These are phyloP conservation scores for Paracanthobrama guichenoti DNA, from an alignment of 2,113 vertebrate species.

Conservation along the genomic window DNA sequence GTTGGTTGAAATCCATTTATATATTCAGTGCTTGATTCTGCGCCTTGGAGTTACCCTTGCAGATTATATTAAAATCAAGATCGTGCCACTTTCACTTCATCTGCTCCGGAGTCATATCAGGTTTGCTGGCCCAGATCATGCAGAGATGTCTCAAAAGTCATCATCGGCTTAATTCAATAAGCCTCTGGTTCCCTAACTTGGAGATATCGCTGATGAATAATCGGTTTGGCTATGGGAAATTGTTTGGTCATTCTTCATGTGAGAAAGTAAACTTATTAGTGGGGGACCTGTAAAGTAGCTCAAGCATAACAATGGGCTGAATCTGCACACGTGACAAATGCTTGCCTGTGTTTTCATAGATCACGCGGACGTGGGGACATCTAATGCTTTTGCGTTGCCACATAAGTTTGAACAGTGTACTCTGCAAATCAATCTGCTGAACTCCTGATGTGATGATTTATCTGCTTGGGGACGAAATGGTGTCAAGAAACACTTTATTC, in stretches of 20 bases:
- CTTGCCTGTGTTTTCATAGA: conserved; percentile 30
- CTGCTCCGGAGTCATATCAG: conserved; percentile 51
- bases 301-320: conserved; percentile 49
- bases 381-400: conserved; percentile 7
- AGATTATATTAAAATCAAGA: conserved; percentile 57
- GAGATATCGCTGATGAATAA: conserved; percentile 61
- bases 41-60: conserved; percentile 32
- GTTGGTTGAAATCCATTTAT: conserved; percentile 44
- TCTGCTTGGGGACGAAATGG: not conserved
- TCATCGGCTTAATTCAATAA: conserved; percentile 48
- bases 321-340: conserved; percentile 27
- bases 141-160: conserved; percentile 42
- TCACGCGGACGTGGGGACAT: not conserved
- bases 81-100: conserved; percentile 56
- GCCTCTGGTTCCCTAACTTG: conserved; percentile 27
- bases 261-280: conserved; percentile 64
- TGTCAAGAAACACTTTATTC: conserved; percentile 4
- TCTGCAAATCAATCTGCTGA: conserved; percentile 10
- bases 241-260: conserved; percentile 67
- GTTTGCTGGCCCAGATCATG: conserved; percentile 33
- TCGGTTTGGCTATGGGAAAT: conserved; percentile 61
- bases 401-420: not conserved
- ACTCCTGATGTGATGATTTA: conserved; percentile 9
- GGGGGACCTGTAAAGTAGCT: conserved; percentile 60
- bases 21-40: conserved; percentile 57